phyloP scores from a whole-genome alignment of 2,113 vertebrate genomes.

The Peromyscus leucopus region DNA sequence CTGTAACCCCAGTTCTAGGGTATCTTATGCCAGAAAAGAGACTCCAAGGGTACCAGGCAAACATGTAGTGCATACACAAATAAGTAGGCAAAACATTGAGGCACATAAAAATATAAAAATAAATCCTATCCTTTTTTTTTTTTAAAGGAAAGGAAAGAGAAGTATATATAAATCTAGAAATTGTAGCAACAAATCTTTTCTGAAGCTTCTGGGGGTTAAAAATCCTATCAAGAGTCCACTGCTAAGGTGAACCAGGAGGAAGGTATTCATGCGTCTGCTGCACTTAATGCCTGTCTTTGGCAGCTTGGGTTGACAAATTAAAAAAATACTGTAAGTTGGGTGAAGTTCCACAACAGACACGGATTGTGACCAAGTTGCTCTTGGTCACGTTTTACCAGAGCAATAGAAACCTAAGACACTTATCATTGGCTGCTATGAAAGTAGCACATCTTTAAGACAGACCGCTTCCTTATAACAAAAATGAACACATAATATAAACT shows the following conservation, averaged over 20 bases:
- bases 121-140: background rate
- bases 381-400: background rate
- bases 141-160: background rate
- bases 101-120: background rate
- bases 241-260: background rate
- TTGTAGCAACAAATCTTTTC: constrained; percentile 22
- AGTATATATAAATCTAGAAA: constrained; percentile 6
- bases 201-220: background rate
- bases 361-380: background rate
- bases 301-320: background rate
- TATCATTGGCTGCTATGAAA: background rate
- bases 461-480: constrained; percentile 53
- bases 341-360: background rate
- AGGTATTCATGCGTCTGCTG: background rate
- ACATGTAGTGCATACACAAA: background rate
- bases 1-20: background rate
- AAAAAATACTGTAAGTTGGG: background rate
- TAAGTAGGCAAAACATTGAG: background rate
- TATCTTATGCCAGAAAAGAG: background rate
- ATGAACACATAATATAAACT: constrained; percentile 30
- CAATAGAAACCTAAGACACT: background rate
- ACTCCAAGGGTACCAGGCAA: background rate
- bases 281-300: background rate
- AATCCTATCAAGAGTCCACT: constrained; percentile 13
- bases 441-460: constrained; percentile 10